Conservation (phyloP, 2,113 vertebrate species). For the Phylloscopus trochiloides region DNA sequence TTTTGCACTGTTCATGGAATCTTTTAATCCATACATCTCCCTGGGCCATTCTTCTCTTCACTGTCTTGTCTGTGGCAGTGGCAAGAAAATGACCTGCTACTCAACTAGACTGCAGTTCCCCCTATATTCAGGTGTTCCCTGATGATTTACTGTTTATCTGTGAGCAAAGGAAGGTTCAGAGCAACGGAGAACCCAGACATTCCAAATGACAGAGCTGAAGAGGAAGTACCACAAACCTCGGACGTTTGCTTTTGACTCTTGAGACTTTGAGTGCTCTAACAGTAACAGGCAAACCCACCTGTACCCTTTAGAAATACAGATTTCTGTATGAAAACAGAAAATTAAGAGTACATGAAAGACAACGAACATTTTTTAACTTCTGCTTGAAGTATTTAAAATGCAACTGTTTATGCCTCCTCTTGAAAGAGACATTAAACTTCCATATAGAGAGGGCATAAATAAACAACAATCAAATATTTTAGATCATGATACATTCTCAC, state of each 20-base stretch:
- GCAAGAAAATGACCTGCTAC: not conserved
- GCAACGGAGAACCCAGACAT: not conserved
- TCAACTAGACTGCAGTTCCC: not conserved
- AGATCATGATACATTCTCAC: not conserved
- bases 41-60: not conserved
- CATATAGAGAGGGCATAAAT: not conserved
- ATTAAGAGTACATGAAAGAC: not conserved
- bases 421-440: not conserved
- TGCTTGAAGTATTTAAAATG: not conserved
- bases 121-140: not conserved
- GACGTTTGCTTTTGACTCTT: not conserved
- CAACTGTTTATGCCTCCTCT: not conserved
- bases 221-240: not conserved
- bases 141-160: not conserved
- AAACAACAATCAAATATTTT: not conserved
- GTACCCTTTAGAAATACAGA: not conserved
- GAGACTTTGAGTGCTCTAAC: not conserved
- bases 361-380: not conserved
- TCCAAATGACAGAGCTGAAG: not conserved
- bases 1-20: not conserved
- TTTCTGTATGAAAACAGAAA: not conserved
- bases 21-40: not conserved
- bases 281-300: not conserved
- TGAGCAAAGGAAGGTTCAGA: not conserved
- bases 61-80: not conserved